Percentiles rank a stretch among this genome's conserved stretches.
Conservation (phyloP, 2,797 vertebrate genomes). For the Enteromius viviparus region DNA sequence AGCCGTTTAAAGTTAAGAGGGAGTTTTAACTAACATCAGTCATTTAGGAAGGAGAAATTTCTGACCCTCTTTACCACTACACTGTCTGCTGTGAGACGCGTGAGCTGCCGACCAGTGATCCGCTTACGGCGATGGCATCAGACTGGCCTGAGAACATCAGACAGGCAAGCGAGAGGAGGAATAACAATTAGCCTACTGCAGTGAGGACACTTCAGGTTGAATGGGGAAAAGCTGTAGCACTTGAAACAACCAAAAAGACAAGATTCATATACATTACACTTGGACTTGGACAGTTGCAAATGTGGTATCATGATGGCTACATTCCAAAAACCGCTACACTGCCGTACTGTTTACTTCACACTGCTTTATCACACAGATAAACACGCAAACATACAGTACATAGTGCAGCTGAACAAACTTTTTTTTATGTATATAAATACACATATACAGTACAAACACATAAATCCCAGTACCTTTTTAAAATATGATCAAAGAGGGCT, state of each 20-base stretch:
- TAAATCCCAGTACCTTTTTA: no score
- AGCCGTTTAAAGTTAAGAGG: not conserved
- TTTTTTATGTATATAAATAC: no score
- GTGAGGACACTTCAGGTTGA: constrained; percentile 6
- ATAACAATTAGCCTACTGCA: constrained; percentile 19
- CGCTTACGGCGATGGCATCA: constrained; percentile 2
- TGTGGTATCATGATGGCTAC: not conserved
- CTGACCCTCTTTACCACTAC: not conserved
- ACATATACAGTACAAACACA: no score
- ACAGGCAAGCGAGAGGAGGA: constrained; percentile 29
- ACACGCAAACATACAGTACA: not conserved
- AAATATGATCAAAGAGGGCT: no score
- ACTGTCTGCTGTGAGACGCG: not conserved
- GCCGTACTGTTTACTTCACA: not conserved
- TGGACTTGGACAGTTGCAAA: not conserved
- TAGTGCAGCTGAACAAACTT: no score
- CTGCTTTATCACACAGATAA: not conserved
- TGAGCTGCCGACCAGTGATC: not conserved
- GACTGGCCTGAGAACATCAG: constrained; percentile 12
- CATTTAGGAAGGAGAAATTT: not conserved
- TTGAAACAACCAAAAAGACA: not conserved
- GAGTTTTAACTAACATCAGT: not conserved
- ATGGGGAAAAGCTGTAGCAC: not conserved
- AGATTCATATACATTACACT: not conserved
- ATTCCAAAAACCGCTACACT: not conserved